phyloP scores from a whole-genome alignment of 2,113 vertebrate species.

The Halcyon senegalensis region DNA sequence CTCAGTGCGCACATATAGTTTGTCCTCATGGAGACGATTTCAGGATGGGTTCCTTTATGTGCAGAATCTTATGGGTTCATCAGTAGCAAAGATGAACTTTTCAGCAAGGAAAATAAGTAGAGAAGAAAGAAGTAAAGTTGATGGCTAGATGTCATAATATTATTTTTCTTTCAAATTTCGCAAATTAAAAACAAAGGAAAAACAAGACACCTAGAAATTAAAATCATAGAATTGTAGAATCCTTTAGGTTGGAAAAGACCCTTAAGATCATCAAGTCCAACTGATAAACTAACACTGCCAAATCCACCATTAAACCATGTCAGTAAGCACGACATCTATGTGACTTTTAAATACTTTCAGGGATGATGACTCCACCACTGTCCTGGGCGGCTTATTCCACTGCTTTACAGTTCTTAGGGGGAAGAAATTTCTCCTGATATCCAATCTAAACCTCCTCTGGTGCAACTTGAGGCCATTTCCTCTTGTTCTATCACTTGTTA shows the following conservation, averaged over 20 bases:
- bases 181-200: neutral
- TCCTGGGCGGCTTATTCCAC: neutral
- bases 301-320: neutral
- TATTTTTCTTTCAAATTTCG: neutral
- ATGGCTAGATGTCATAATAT: neutral
- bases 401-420: neutral
- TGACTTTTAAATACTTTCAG: neutral
- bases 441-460: neutral
- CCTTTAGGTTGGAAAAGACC: neutral
- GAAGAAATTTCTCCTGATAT: neutral
- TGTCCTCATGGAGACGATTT: slow-evolving; percentile 34
- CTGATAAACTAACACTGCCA: neutral
- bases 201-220: neutral
- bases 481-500: neutral
- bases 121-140: neutral
- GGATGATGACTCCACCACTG: neutral
- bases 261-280: neutral
- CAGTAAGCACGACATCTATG: neutral
- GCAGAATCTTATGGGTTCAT: neutral
- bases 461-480: neutral
- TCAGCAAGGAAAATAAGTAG: neutral
- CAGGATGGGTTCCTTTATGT: neutral
- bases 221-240: neutral
- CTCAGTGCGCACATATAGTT: slow-evolving; percentile 18
- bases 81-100: neutral